phyloP scores from a whole-genome alignment of 2,797 vertebrate species.

The Periparus ater region DNA sequence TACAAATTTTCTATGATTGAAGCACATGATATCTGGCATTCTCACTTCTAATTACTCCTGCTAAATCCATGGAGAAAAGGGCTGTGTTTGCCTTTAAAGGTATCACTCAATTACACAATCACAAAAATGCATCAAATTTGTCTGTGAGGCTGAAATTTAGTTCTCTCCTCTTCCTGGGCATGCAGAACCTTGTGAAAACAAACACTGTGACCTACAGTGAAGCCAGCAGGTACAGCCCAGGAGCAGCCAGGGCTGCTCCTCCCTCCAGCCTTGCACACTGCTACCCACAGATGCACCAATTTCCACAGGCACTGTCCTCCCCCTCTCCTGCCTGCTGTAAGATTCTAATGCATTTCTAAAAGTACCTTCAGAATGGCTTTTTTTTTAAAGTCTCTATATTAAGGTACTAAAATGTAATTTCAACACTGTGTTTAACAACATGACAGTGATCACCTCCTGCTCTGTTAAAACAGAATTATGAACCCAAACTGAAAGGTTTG shows the following conservation, averaged over 20 bases:
- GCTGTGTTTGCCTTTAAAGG: conserved; percentile 50
- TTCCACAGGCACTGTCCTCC: neutral
- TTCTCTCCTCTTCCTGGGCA: neutral
- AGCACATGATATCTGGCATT: conserved; percentile 66
- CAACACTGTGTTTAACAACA: neutral
- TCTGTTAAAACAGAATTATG: neutral
- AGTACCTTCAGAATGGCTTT: neutral
- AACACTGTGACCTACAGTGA: neutral
- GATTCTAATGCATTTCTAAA: neutral
- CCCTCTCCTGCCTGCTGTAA: neutral
- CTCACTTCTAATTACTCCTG: conserved; percentile 64
- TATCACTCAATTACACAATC: conserved; percentile 21
- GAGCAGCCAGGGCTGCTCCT: neutral
- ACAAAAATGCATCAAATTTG: conserved; percentile 2
- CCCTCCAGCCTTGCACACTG: neutral
- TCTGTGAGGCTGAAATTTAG: conserved; percentile 14
- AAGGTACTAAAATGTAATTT: neutral
- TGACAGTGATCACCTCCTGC: neutral
- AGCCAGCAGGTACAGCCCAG: neutral
- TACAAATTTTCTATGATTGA: conserved; percentile 69
- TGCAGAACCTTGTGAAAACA: neutral
- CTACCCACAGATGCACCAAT: neutral
- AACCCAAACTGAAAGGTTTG: neutral
- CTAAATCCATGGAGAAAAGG: conserved; percentile 64
- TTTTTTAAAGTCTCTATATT: neutral